Evolutionary conservation across 1,140 invertebrate genomes (phyloP).

Genomic region (Ectropis grisescens): DNA sequence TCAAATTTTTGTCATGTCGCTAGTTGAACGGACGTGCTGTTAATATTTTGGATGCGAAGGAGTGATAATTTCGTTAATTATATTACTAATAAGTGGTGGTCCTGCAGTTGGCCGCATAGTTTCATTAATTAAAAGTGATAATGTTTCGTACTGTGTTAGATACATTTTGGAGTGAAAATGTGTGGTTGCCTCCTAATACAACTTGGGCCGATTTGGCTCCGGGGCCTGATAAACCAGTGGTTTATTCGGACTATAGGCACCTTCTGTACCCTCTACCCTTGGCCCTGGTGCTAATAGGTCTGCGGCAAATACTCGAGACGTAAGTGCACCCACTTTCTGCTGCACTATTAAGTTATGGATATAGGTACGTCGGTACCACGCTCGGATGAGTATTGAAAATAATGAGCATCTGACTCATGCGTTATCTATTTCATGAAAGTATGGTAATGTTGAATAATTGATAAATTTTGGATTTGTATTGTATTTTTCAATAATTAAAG

Average conservation of each 20-base stretch:
- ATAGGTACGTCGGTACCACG: too few relatives aligned
- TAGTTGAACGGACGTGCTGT: too few relatives aligned
- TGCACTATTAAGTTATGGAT: too few relatives aligned
- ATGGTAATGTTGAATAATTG: too few relatives aligned
- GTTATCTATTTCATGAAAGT: too few relatives aligned
- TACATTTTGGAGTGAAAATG: slow-evolving; percentile 84
- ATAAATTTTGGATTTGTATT: too few relatives aligned
- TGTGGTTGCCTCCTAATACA: slow-evolving; percentile 92
- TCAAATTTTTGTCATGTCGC: too few relatives aligned
- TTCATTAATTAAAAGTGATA: slow-evolving; percentile 3
- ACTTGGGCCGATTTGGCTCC: slow-evolving; percentile 90
- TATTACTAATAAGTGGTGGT: slow-evolving; percentile 2
- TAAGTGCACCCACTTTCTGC: slow-evolving; percentile 60
- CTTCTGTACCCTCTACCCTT: slow-evolving; percentile 86
- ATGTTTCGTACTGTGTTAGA: slow-evolving; percentile 62
- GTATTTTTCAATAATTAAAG: too few relatives aligned
- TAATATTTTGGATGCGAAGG: too few relatives aligned
- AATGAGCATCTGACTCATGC: too few relatives aligned
- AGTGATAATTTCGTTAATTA: not conserved
- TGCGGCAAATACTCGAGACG: slow-evolving; percentile 87
- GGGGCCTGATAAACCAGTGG: slow-evolving; percentile 79
- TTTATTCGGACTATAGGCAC: slow-evolving; percentile 87
- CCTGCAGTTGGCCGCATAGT: slow-evolving; percentile 1
- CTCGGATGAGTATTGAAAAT: too few relatives aligned
- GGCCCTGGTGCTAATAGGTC: slow-evolving; percentile 79